Conservation (phyloP, 2,888 invertebrate species). For the Stenoptilia bipunctidactyla region DNA sequence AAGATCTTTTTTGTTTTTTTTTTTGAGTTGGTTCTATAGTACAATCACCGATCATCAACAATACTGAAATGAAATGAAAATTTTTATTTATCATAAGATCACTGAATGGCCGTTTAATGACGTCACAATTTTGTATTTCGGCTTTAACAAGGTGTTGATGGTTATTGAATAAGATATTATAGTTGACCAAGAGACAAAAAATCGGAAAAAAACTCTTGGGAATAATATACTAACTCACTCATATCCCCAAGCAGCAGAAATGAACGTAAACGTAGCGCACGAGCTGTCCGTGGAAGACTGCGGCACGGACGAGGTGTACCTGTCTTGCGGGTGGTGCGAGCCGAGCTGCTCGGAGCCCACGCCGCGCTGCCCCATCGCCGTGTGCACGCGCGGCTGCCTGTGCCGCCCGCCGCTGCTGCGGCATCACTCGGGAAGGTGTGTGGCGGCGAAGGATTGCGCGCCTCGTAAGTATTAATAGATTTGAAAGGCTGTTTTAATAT, state of each 20-base stretch:
- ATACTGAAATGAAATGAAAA: too few relatives aligned
- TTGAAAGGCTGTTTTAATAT: too few relatives aligned
- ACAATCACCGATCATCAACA: too few relatives aligned
- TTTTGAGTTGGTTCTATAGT: too few relatives aligned
- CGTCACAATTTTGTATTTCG: too few relatives aligned
- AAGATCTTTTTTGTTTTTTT: too few relatives aligned
- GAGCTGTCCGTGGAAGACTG: conserved; percentile 41
- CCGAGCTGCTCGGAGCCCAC: conserved; percentile 38
- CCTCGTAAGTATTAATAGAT: conserved; percentile 25
- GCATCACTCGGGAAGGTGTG: conserved; percentile 40
- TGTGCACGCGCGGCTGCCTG: conserved; percentile 42
- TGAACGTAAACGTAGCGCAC: conserved; percentile 16
- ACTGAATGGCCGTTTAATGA: too few relatives aligned
- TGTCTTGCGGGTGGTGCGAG: conserved; percentile 50
- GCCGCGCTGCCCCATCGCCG: conserved; percentile 27
- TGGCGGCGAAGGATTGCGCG: conserved; percentile 28
- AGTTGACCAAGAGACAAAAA: too few relatives aligned
- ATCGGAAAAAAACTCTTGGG: too few relatives aligned
- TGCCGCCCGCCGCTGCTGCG: conserved; percentile 43
- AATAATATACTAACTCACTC: not conserved
- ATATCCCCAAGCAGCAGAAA: conserved; percentile 17
- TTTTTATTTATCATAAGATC: too few relatives aligned
- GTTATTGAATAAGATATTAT: too few relatives aligned
- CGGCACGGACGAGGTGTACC: conserved; percentile 37
- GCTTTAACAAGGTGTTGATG: too few relatives aligned